Evolutionary conservation across 2,797 vertebrate genomes (phyloP).

Genomic region (Pantherophis vulpinus): DNA sequence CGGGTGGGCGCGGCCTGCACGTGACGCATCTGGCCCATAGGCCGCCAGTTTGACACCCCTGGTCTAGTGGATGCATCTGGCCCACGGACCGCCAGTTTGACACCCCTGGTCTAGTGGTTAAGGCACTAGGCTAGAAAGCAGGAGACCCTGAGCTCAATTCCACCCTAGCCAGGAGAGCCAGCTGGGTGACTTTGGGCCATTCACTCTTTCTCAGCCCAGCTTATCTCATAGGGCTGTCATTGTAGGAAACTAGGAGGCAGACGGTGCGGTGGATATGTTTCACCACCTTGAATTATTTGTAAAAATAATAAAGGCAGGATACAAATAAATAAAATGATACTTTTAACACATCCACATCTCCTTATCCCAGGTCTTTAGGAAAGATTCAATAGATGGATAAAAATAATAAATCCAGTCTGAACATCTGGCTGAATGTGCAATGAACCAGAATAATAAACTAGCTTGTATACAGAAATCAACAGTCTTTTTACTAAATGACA

Average conservation of each 20-base stretch:
- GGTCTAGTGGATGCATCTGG: neutral
- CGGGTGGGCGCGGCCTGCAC: too few relatives aligned
- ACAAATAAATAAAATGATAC: neutral
- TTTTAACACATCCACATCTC: neutral
- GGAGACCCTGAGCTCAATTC: neutral
- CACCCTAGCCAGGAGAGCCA: neutral
- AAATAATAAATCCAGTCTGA: neutral
- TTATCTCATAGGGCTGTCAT: neutral
- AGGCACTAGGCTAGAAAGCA: neutral
- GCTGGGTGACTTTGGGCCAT: neutral
- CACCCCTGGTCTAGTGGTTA: neutral
- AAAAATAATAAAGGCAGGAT: neutral
- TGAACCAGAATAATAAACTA: neutral
- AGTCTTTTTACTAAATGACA: neutral
- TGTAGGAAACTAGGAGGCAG: neutral
- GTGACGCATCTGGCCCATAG: too few relatives aligned
- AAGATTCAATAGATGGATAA: neutral
- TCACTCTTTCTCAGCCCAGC: neutral
- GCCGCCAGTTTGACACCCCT: neutral
- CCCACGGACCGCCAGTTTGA: too few relatives aligned
- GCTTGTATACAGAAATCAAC: neutral
- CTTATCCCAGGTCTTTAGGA: neutral
- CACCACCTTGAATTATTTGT: neutral
- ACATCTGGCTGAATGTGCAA: neutral
- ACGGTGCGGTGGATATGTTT: neutral